Conservation (phyloP, 2,888 invertebrate genomes). For the Melinaea menophilus region DNA sequence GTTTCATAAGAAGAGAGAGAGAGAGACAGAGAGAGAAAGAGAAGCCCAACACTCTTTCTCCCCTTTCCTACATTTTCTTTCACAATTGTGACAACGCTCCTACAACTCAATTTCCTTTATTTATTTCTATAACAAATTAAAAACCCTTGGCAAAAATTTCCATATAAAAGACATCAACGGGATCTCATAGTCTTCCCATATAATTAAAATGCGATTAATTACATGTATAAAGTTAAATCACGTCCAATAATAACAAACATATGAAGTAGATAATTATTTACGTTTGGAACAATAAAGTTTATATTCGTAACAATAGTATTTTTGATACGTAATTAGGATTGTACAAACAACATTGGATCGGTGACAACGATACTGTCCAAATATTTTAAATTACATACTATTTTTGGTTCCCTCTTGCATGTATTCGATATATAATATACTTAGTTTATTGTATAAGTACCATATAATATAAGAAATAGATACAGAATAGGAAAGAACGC, state of each 20-base stretch:
- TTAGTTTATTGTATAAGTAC: too few relatives aligned
- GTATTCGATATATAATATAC: too few relatives aligned
- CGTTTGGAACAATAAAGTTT: background rate
- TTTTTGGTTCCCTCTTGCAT: too few relatives aligned
- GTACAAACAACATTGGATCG: background rate
- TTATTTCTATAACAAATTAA: background rate
- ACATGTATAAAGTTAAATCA: background rate
- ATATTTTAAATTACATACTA: too few relatives aligned
- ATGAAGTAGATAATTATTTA: background rate
- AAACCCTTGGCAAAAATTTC: background rate
- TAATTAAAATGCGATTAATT: background rate
- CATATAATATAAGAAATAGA: too few relatives aligned
- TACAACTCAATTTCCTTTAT: too few relatives aligned
- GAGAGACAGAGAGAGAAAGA: too few relatives aligned
- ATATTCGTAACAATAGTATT: background rate
- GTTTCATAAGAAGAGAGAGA: too few relatives aligned
- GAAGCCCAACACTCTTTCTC: too few relatives aligned
- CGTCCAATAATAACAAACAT: background rate
- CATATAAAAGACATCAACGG: constrained; percentile 6
- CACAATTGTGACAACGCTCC: too few relatives aligned
- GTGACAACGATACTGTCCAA: background rate
- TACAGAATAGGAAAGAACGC: too few relatives aligned
- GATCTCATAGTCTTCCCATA: background rate
- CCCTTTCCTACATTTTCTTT: too few relatives aligned
- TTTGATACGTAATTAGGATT: background rate